Base-by-base conservation (phyloP, 2,888 invertebrate species). In the Buathra laborator region DNA sequence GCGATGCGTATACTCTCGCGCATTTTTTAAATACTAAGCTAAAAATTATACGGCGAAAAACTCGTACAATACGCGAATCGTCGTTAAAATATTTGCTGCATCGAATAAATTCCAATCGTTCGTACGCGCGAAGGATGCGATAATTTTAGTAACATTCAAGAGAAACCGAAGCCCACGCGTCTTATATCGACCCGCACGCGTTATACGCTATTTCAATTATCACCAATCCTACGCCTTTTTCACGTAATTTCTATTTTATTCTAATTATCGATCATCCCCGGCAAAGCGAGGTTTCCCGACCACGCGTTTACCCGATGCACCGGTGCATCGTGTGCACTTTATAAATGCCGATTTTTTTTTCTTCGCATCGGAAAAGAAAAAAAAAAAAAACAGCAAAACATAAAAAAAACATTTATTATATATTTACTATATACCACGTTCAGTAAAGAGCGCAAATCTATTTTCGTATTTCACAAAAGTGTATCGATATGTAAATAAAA, bases 141-240 rank as follows among this genome's bases (percentile, higher is more conserved):
- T 24, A 10, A 4, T 24, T 24, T 24, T n/a, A 9, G 56, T 12
- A 12, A 3, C 24, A 24, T 56, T 37, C 37, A 43, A 7, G 43
- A 14, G 32, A 14, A 32, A 43, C 56, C 44, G 29, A 16, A 59
- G 44, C 62, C 59, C 56, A 19, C 71, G n/a, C 71, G 48, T 53
- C 14, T 59, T 46, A 29, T 74, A 74, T 74, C 59, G 74, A 74
- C 62, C 59, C 56, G 44, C 19, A 37, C 29, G 29, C 74, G 46
- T 16, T 29, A 24, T 2, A 56, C 24, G 4, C 9, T 44, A 10
- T 43, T 43, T 67, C 43, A 24, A 43, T 67, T 67, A 24, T 67
- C 67, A 19, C 37, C 43, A 32, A 37, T 32, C 46, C 24, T 37
- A 43, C 19, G 16, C 12, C 14, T 16, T 7, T 12, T 67, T n/a